Conservation (phyloP, 2,113 vertebrate species). For the Pseudorhombus dupliciocellatus region DNA sequence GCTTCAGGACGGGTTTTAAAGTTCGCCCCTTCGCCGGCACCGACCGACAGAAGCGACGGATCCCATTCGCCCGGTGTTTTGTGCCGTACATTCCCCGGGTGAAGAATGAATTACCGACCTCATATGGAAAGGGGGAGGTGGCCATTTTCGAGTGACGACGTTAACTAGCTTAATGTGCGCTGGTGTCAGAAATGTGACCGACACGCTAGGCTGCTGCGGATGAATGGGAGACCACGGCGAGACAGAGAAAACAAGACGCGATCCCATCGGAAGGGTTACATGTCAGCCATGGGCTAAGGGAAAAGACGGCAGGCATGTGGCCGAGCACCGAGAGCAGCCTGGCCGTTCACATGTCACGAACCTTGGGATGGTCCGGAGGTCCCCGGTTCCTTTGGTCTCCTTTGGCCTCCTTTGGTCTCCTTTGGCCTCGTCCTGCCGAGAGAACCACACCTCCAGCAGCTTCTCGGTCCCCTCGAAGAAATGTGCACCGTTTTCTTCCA, state of each 20-base stretch:
- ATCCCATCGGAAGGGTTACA: not conserved
- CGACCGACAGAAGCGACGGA: not conserved
- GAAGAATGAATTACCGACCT: constrained; percentile 72
- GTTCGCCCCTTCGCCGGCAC: too few relatives aligned
- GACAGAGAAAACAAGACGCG: rapidly evolving
- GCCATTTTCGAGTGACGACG: constrained; percentile 65
- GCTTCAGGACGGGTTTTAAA: not conserved
- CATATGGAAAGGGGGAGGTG: constrained; percentile 62
- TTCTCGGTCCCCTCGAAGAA: constrained; percentile 99
- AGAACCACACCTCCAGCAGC: constrained; percentile 99
- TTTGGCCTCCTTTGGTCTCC: too few relatives aligned
- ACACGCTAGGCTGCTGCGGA: too few relatives aligned
- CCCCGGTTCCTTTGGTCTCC: constrained; percentile 93
- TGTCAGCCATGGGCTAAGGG: not conserved
- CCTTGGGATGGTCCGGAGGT: constrained; percentile 97
- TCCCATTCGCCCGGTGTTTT: too few relatives aligned
- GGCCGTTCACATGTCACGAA: constrained; percentile 64
- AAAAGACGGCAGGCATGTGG: not conserved
- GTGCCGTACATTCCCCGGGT: not conserved
- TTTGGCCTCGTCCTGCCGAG: constrained; percentile 92
- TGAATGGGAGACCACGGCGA: rapidly evolving
- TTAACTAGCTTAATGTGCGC: constrained; percentile 25
- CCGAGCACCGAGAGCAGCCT: constrained; percentile 3
- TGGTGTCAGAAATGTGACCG: not conserved
- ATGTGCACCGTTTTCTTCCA: constrained; percentile 98